phyloP scores from a whole-genome alignment of 1,140 invertebrate species.

The Brachionus manjavacas region DNA sequence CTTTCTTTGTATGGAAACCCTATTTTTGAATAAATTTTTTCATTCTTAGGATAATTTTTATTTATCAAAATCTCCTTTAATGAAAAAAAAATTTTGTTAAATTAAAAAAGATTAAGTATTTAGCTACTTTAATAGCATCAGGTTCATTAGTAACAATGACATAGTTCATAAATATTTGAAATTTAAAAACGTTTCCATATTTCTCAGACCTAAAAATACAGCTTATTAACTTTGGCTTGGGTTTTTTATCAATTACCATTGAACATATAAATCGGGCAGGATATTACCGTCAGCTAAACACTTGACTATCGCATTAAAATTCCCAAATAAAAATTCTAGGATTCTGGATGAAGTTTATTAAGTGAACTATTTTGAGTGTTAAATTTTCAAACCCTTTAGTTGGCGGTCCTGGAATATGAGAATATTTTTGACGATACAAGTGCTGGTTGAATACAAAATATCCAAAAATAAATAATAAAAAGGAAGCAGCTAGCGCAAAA shows the following conservation, averaged over 20 bases:
- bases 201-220: neutral
- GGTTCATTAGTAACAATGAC: constrained; percentile 13
- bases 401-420: neutral
- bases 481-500: neutral
- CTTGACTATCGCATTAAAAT: neutral
- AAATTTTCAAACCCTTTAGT: neutral
- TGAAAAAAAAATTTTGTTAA: neutral
- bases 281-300: neutral
- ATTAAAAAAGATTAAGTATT: neutral
- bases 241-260: neutral
- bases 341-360: neutral
- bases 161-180: neutral
- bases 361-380: neutral
- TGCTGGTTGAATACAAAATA: neutral
- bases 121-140: neutral
- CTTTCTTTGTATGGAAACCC: neutral
- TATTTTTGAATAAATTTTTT: constrained; percentile 4
- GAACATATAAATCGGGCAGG: neutral
- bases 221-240: neutral
- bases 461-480: neutral
- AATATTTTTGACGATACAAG: neutral
- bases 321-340: neutral
- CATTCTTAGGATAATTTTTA: constrained; percentile 6
- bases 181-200: constrained; percentile 20
- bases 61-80: constrained; percentile 18